phyloP scores from a whole-genome alignment of 1,140 invertebrate species.

The Pectinophora gossypiella region DNA sequence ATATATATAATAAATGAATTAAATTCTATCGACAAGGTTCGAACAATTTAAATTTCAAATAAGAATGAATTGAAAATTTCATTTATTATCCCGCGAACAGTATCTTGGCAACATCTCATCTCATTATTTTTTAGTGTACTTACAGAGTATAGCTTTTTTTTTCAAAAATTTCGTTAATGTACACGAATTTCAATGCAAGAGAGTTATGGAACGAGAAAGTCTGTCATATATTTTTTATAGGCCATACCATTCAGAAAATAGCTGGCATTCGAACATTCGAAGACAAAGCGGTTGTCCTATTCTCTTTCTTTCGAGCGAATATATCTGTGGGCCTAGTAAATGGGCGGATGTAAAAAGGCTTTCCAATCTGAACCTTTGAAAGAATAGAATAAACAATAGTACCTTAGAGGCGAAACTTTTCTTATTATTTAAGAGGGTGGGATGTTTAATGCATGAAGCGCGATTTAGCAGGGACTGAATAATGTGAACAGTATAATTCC shows the following conservation, averaged over 20 bases:
- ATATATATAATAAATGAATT: too few species aligned
- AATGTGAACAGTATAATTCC: conserved; percentile 50
- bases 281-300: conserved; percentile 48
- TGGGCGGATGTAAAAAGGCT: conserved; percentile 51
- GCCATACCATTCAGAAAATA: conserved; percentile 53
- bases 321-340: conserved; percentile 52
- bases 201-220: conserved; percentile 51
- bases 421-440: conserved; percentile 66
- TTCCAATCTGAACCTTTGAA: conserved; percentile 61
- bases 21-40: too few species aligned
- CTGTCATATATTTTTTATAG: conserved; percentile 55
- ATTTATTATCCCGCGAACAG: too few species aligned
- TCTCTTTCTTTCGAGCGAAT: conserved; percentile 44
- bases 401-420: conserved; percentile 46
- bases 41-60: too few species aligned
- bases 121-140: too few species aligned
- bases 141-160: too few species aligned
- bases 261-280: conserved; percentile 47
- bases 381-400: conserved; percentile 62
- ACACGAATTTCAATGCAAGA: conserved; percentile 42
- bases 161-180: conserved; percentile 34
- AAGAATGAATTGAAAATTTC: too few species aligned
- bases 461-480: conserved; percentile 58
- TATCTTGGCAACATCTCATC: too few species aligned
- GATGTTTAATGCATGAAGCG: conserved; percentile 64